A percentile compares a stretch with the other conserved stretches of the same genome.
These are phyloP conservation scores for Papilio elwesi DNA, from an alignment of 2,888 invertebrate genomes.

Conservation along the genomic window DNA sequence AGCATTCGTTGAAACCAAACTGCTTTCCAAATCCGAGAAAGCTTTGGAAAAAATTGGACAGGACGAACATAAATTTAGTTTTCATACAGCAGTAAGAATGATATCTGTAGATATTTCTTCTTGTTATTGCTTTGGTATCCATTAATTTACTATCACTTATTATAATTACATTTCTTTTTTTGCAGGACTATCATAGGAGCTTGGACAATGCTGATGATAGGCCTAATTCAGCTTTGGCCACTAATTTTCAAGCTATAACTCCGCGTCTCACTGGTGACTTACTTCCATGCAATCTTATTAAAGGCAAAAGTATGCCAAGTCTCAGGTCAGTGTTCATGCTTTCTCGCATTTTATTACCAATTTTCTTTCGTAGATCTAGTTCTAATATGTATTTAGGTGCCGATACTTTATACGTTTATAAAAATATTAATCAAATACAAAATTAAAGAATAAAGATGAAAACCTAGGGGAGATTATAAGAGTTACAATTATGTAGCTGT, in stretches of 20 bases:
- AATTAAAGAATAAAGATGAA: background rate
- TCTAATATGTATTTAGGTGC: constrained; percentile 17
- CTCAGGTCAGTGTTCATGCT: constrained; percentile 88
- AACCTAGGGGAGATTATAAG: background rate
- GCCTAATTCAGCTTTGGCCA: constrained; percentile 88
- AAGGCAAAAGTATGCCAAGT: constrained; percentile 98
- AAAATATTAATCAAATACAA: background rate
- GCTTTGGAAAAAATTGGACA: constrained; percentile 95
- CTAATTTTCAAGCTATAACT: constrained; percentile 85
- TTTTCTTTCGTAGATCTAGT: constrained; percentile 43
- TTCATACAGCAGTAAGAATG: constrained; percentile 84
- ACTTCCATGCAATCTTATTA: constrained; percentile 88
- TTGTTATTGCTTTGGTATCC: constrained; percentile 46
- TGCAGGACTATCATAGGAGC: constrained; percentile 92
- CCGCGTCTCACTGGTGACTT: constrained; percentile 80
- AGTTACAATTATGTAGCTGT: background rate
- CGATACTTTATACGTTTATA: background rate
- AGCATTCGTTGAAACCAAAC: constrained; percentile 95
- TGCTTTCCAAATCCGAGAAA: constrained; percentile 95
- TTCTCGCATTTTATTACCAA: constrained; percentile 36
- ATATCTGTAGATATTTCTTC: constrained; percentile 84
- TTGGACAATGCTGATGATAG: constrained; percentile 92
- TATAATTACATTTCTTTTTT: constrained; percentile 39
- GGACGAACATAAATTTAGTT: constrained; percentile 86
- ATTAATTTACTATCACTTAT: constrained; percentile 31